Conservation (phyloP, 2,113 vertebrate genomes). For the Himantopus leucocephalus region DNA sequence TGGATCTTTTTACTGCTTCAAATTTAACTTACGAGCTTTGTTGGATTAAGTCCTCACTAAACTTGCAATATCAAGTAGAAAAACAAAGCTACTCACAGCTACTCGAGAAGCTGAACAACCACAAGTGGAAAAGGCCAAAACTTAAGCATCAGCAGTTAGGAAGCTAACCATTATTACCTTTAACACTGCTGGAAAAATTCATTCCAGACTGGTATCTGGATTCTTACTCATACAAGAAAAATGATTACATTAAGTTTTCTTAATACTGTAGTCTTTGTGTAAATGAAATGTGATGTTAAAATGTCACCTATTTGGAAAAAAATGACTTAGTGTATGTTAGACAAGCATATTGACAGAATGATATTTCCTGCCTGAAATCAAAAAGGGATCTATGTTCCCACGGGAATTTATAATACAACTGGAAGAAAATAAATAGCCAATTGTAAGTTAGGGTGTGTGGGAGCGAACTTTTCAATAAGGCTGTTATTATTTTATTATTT, state of each 20-base stretch:
- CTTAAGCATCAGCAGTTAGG: constrained; percentile 12
- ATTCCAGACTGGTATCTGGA: constrained; percentile 55
- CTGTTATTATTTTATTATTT: constrained; percentile 28
- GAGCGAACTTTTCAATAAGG: background rate
- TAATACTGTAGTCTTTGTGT: constrained; percentile 54
- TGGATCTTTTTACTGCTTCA: background rate
- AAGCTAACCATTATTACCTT: constrained; percentile 38
- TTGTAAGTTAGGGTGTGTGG: background rate
- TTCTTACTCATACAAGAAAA: constrained; percentile 56
- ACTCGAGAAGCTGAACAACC: background rate
- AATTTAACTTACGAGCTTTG: background rate
- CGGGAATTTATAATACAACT: constrained; percentile 41
- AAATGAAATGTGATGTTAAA: constrained; percentile 52
- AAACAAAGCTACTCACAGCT: constrained; percentile 1
- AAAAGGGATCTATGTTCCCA: constrained; percentile 42
- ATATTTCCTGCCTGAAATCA: constrained; percentile 67
- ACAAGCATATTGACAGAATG: constrained; percentile 53
- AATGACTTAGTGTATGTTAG: constrained; percentile 33
- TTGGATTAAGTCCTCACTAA: background rate
- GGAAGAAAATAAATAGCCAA: constrained; percentile 61
- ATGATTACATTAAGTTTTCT: constrained; percentile 41
- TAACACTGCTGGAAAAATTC: constrained; percentile 39
- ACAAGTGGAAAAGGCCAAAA: constrained; percentile 25
- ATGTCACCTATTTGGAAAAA: constrained; percentile 54
- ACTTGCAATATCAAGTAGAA: background rate